Evolutionary conservation across 2,888 invertebrate species (phyloP), one percentile per base, ranked within the genome.

Genomic region (Cataglyphis cursor): DNA sequence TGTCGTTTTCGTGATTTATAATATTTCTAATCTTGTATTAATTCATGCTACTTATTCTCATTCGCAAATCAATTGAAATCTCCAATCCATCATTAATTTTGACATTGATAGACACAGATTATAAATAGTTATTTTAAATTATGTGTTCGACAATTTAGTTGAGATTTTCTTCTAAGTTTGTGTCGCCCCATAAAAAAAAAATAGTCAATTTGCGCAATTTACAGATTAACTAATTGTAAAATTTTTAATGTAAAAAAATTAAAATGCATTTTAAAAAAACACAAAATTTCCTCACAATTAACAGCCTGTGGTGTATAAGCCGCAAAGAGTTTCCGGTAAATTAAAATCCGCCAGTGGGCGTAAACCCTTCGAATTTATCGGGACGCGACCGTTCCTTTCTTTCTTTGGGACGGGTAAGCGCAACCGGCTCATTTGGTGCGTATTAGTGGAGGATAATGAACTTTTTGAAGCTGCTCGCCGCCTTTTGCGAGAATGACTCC

Each of bases 391-490:
- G 66, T 64, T 83, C 66, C 54, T 48, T 83, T 87, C 66, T 44
- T 57, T 51, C 82, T 57, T 24, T 81, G 84, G 87, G 80, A 28
- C 62, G 81, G 76, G 57, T 82, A 61, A 72, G 54, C 74, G 83
- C 83, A 83, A 88, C 87, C 90, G 89, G 83, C 91, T 92, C 90
- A 92, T 92, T 92, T 91, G 91, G 89, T 91, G 92, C 89, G 90
- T 92, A 93, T 93, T 93, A 93, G 91, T 89, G 83, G 89, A 92
- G 91, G 91, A 92, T 93, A 93, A 94, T 92, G 91, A 93, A 92
- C 88, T 93, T 89, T 91, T 85, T 68, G 80, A 82, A 78, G 81
- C 87, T 80, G 88, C 92, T 90, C 76, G 88, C 92, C 91, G 93
- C 90, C 91, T 86, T 90, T 90, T 85, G 87, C 88, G 82, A 87